phyloP scores from a whole-genome alignment of 2,797 vertebrate genomes.

The Lates japonicus region DNA sequence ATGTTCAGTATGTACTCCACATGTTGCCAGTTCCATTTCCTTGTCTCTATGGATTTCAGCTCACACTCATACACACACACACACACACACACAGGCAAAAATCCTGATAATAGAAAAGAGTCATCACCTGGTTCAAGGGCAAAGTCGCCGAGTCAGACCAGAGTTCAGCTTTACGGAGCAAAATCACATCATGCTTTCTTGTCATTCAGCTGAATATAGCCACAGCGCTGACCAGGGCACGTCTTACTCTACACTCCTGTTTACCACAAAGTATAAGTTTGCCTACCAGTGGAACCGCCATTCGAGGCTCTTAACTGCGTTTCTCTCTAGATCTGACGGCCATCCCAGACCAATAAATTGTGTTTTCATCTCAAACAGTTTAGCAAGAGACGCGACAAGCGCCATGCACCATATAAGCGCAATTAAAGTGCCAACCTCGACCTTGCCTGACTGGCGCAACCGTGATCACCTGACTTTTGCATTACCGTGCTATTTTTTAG shows the following conservation, averaged over 20 bases:
- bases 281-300: conserved; percentile 58
- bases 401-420: conserved; percentile 89
- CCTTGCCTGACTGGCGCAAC: conserved; percentile 83
- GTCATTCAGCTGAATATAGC: conserved; percentile 44
- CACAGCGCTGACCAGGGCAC: conserved; percentile 50
- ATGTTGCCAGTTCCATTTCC: conserved; percentile 51
- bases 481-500: too few species aligned
- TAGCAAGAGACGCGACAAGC: conserved; percentile 80
- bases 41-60: conserved; percentile 14
- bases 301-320: conserved; percentile 35
- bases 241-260: conserved; percentile 41
- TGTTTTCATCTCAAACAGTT: conserved; percentile 80
- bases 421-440: conserved; percentile 91
- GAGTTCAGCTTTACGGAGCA: conserved; percentile 52
- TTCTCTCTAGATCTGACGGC: conserved; percentile 40
- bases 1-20: conserved; percentile 35
- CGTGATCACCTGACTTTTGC: conserved; percentile 85
- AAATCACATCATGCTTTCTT: conserved; percentile 63
- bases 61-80: too few species aligned
- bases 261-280: conserved; percentile 66
- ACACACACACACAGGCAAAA: not conserved
- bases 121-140: conserved; percentile 73
- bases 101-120: conserved; percentile 13
- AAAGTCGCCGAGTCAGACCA: conserved; percentile 66
- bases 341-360: conserved; percentile 81